Evolutionary conservation across 2,888 invertebrate genomes (phyloP), one percentile per base, ranked within the genome.

Genomic region (Stenodera caucasica): DNA sequence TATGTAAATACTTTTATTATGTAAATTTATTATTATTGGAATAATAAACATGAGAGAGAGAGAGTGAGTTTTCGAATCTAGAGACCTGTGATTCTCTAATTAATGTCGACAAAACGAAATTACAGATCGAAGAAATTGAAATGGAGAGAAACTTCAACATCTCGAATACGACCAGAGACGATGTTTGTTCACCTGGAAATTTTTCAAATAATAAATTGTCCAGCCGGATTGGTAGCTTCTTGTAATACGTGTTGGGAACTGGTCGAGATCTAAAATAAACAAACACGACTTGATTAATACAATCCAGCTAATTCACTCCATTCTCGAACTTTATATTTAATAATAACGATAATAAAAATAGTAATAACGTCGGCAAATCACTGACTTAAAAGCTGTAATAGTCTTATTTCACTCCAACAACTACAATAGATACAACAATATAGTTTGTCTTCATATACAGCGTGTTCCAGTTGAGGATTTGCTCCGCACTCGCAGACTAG

Each of bases 1-100:
- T 61, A 61, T 61, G 61, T 61, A 61, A 61, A 61, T 61, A 61
- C 55, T 58, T 58, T 58, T 58, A 61, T 61, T 61, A 61, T 61
- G 61, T 51, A 61, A 58, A 61, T 61, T 61, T 61, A 58, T 55
- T 57, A 40, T 55, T 51, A 61, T 58, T 61, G 57, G 56, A 61
- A 61, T 61, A 54, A 61, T 55, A 61, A 61, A 61, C 57, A 61
- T 45, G 45, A 21, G 21, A 45, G 6, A n/a, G n/a, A n/a, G n/a
- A n/a, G n/a, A n/a, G n/a, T 29, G 8, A 29, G 37, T 45, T 18
- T 21, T 8, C 21, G 12, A 45, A 21, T 21, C 45, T 45, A 12
- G 18, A 3, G 45, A 21, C 45, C 45, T 9, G 11, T 45, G 45
- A 11, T 21, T 45, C 11, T 21, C 7, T 26, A 18, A 45, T 18